These are phyloP conservation scores for Melitaea cinxia DNA, from an alignment of 1,140 invertebrate genomes.

Conservation along the genomic window DNA sequence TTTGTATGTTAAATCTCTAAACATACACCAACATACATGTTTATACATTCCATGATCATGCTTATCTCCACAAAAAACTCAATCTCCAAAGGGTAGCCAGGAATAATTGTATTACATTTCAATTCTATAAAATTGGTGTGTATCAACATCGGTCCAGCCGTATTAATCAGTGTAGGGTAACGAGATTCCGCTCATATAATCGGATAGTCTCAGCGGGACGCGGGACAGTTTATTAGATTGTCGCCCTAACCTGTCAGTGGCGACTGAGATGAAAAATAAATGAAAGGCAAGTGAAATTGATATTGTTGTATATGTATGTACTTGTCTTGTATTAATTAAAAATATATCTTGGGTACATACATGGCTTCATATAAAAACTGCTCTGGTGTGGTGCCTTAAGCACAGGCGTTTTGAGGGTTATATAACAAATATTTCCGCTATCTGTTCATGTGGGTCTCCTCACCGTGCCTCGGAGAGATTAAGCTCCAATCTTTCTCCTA, in stretches of 20 bases:
- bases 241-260: slow-evolving; percentile 67
- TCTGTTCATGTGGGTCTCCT: too few relatives aligned
- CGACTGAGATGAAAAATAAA: slow-evolving; percentile 53
- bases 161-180: slow-evolving; percentile 79
- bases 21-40: too few relatives aligned
- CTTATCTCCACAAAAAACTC: slow-evolving; percentile 9
- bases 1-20: too few relatives aligned
- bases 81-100: slow-evolving; percentile 28
- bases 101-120: slow-evolving; percentile 60
- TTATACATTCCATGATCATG: too few relatives aligned
- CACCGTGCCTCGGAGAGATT: too few relatives aligned
- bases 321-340: too few relatives aligned
- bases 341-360: too few relatives aligned
- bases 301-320: slow-evolving; percentile 29
- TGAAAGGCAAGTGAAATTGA: slow-evolving; percentile 43
- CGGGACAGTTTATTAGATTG: slow-evolving; percentile 76
- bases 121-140: slow-evolving; percentile 58
- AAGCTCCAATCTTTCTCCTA: too few relatives aligned
- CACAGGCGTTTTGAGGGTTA: too few relatives aligned
- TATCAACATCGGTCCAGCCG: slow-evolving; percentile 42
- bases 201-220: slow-evolving; percentile 71
- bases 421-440: too few relatives aligned
- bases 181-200: slow-evolving; percentile 70
- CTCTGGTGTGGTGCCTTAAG: too few relatives aligned
- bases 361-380: too few relatives aligned